phyloP scores from a whole-genome alignment of 1,140 invertebrate species.

The Brachionus asplanchnoidis region DNA sequence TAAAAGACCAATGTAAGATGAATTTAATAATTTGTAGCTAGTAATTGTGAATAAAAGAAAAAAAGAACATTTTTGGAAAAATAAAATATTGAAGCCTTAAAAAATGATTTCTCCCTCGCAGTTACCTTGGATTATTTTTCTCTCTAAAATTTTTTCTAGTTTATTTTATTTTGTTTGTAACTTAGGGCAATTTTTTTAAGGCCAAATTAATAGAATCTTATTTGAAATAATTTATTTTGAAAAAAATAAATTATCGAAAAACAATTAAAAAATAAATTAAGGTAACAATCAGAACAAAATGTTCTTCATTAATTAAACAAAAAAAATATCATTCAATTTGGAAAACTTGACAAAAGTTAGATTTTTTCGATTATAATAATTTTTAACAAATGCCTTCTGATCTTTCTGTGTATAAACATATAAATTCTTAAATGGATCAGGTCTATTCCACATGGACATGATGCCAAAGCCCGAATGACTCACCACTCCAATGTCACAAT shows the following conservation, averaged over 20 bases:
- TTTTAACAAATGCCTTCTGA: neutral
- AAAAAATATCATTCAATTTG: conserved; percentile 1
- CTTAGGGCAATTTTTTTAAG: too few relatives aligned
- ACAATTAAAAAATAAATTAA: neutral
- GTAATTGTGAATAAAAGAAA: too few relatives aligned
- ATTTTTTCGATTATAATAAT: conserved; percentile 5
- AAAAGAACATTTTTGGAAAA: too few relatives aligned
- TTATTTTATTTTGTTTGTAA: too few relatives aligned
- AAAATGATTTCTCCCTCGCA: too few relatives aligned
- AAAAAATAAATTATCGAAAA: neutral
- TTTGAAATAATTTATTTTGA: too few relatives aligned
- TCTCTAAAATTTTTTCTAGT: too few relatives aligned
- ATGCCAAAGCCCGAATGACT: conserved; percentile 31
- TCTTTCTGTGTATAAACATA: conserved; percentile 16
- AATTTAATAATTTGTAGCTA: too few relatives aligned
- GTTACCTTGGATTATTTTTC: too few relatives aligned
- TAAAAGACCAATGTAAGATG: too few relatives aligned
- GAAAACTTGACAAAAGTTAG: neutral
- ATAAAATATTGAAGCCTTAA: too few relatives aligned
- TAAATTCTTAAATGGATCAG: conserved; percentile 19
- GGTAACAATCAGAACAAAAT: neutral
- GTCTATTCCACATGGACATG: neutral
- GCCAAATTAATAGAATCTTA: too few relatives aligned
- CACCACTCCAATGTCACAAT: conserved; percentile 23
- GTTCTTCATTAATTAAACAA: neutral